Evolutionary conservation across 1,140 invertebrate genomes (phyloP), one percentile per base, ranked within the genome.

Genomic region (Hyposmocoma kahamanoa): DNA sequence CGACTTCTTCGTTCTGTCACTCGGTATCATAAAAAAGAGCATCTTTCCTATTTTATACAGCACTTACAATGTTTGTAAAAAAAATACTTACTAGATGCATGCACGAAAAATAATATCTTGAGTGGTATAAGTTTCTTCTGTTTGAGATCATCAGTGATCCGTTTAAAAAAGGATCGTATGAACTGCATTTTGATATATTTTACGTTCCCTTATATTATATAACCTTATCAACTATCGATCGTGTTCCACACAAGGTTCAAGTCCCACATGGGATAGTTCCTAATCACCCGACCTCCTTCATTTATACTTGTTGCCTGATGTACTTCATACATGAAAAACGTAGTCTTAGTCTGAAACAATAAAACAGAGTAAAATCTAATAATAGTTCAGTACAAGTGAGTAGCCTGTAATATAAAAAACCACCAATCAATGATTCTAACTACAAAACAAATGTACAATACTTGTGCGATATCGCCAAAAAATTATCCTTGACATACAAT

Each of bases 21-120:
- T n/a, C n/a, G n/a, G n/a, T n/a, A n/a, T n/a, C n/a, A n/a, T n/a
- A n/a, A n/a, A n/a, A n/a, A n/a, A n/a, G n/a, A n/a, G n/a, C n/a
- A n/a, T n/a, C n/a, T n/a, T n/a, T n/a, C n/a, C n/a, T n/a, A n/a
- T n/a, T n/a, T n/a, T n/a, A n/a, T n/a, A n/a, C n/a, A n/a, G n/a
- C n/a, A n/a, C n/a, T n/a, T n/a, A n/a, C n/a, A n/a, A n/a, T n/a
- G n/a, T n/a, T n/a, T n/a, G n/a, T n/a, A n/a, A n/a, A n/a, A n/a
- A n/a, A n/a, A 24, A 34, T 57, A 84, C 91, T 92, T 88, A 94
- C 93, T 94, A 20, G 92, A 93, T 17, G 91, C 89, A 80, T 94
- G 91, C 18, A 94, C 91, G 66, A 94, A 93, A 75, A 93, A 94
- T 49, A 94, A 87, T 50, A 94, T 77, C 72, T 94, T 94, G 17